Evolutionary conservation across 2,888 invertebrate genomes (phyloP).

Genomic region (Carpatolechia fugitivella): DNA sequence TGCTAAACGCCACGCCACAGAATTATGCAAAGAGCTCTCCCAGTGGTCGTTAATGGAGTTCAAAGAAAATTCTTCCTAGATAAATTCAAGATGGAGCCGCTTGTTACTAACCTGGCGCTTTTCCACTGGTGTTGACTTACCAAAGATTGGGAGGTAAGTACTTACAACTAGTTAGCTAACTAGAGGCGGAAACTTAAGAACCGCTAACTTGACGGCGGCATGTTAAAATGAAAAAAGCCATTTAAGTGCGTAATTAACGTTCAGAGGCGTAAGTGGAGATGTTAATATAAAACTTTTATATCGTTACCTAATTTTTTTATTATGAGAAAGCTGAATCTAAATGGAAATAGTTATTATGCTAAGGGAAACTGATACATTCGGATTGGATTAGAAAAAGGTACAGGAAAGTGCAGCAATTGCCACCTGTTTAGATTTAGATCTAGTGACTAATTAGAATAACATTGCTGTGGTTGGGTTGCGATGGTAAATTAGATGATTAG

Average conservation of each 20-base stretch:
- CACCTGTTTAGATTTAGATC: too few species aligned
- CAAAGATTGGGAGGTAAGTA: neutral
- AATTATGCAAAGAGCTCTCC: constrained; percentile 35
- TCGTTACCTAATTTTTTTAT: too few species aligned
- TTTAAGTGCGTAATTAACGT: neutral
- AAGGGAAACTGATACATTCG: too few species aligned
- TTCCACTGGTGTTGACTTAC: neutral
- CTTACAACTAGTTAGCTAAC: too few species aligned
- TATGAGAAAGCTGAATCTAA: too few species aligned
- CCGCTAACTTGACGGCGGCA: neutral
- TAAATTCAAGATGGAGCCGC: constrained; percentile 45
- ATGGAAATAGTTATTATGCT: too few species aligned
- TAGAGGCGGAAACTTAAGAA: neutral
- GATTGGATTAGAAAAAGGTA: too few species aligned
- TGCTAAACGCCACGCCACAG: constrained; percentile 19
- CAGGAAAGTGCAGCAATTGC: too few species aligned
- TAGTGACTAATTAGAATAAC: too few species aligned
- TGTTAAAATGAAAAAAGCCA: neutral
- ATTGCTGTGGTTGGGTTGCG: too few species aligned
- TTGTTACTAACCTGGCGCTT: constrained; percentile 6
- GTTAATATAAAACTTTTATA: too few species aligned
- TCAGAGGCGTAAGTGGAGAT: neutral
- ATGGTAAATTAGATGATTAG: too few species aligned
- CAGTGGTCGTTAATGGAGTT: constrained; percentile 45
- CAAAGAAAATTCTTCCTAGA: constrained; percentile 49